Evolutionary conservation across 1,140 invertebrate species (phyloP).

Genomic region (Brachionus rubens): DNA sequence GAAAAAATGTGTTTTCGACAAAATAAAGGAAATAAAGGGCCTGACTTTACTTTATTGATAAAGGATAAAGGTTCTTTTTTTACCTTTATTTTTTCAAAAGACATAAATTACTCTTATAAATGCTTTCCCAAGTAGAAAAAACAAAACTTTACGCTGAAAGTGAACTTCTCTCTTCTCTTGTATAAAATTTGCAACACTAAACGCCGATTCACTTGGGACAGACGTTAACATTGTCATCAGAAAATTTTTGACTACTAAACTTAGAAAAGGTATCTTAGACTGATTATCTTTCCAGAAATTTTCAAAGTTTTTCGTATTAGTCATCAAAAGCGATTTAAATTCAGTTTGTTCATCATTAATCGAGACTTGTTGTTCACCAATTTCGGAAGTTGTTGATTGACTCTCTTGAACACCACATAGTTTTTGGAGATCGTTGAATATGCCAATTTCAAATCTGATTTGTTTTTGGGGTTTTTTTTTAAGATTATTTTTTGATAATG

Average conservation of each 20-base stretch:
- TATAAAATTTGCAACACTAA: neutral
- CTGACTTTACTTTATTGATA: too few relatives aligned
- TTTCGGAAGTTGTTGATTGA: neutral
- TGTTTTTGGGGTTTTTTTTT: too few relatives aligned
- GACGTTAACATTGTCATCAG: neutral
- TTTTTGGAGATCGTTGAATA: constrained; percentile 14
- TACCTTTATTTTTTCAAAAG: too few relatives aligned
- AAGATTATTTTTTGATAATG: constrained; percentile 7
- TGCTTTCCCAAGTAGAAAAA: too few relatives aligned
- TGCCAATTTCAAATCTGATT: too few relatives aligned
- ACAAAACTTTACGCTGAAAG: neutral
- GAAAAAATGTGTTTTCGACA: too few relatives aligned
- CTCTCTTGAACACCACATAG: constrained; percentile 1
- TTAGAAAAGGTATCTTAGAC: neutral
- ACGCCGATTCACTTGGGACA: neutral
- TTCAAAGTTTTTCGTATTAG: neutral
- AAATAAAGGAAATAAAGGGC: too few relatives aligned
- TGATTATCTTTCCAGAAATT: neutral
- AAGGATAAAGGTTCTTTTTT: too few relatives aligned
- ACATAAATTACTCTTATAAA: too few relatives aligned
- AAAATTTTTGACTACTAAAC: neutral
- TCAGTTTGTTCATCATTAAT: neutral
- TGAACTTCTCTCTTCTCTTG: constrained; percentile 1
- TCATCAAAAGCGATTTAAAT: neutral
- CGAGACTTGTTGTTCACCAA: neutral